These are phyloP conservation scores for Microchirus variegatus DNA, from an alignment of 2,797 vertebrate genomes.

Conservation along the genomic window DNA sequence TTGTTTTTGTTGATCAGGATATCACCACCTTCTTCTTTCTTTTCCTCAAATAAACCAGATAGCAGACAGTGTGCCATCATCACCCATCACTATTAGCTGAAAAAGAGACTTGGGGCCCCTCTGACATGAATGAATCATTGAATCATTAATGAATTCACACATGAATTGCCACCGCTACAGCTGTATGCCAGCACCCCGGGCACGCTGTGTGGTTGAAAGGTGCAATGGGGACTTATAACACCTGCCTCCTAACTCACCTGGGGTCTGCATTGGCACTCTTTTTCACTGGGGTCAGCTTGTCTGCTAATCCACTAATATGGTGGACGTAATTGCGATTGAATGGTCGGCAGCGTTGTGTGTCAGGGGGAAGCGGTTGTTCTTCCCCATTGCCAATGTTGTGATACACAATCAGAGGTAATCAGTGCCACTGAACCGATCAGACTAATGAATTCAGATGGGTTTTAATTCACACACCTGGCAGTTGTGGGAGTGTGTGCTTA, in stretches of 20 bases:
- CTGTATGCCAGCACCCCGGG: slow-evolving; percentile 51
- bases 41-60: slow-evolving; percentile 17
- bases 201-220: slow-evolving; percentile 37
- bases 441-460: slow-evolving; percentile 71
- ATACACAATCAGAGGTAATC: slow-evolving; percentile 76
- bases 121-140: slow-evolving; percentile 35
- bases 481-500: slow-evolving; percentile 5
- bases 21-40: background rate
- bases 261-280: slow-evolving; percentile 67
- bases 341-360: slow-evolving; percentile 57
- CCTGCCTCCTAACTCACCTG: slow-evolving; percentile 70
- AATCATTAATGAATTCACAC: slow-evolving; percentile 65
- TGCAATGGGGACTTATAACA: slow-evolving; percentile 55
- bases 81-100: slow-evolving; percentile 37
- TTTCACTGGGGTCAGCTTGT: slow-evolving; percentile 75
- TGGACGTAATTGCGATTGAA: slow-evolving; percentile 82
- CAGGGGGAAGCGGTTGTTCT: slow-evolving; percentile 69
- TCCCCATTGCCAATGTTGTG: slow-evolving; percentile 75
- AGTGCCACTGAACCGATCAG: slow-evolving; percentile 59
- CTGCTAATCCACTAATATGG: slow-evolving; percentile 82
- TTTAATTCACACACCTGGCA: slow-evolving; percentile 73
- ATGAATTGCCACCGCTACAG: slow-evolving; percentile 50
- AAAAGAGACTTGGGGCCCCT: slow-evolving; percentile 45
- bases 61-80: slow-evolving; percentile 26
- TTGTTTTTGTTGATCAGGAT: background rate